phyloP scores from a whole-genome alignment of 2,888 invertebrate genomes.

The Cephalotes varians region DNA sequence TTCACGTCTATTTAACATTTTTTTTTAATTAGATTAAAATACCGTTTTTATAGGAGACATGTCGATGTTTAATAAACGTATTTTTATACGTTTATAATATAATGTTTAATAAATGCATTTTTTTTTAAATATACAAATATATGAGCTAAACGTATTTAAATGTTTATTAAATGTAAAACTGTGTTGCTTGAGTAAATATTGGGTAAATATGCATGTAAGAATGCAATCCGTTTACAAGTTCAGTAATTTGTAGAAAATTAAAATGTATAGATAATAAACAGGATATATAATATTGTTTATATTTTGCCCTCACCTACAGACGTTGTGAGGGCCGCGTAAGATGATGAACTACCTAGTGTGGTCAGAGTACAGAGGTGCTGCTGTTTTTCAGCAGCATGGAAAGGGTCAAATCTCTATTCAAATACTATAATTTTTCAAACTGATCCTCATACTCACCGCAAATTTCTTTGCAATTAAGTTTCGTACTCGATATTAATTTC shows the following conservation, averaged over 20 bases:
- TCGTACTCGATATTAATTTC: slow-evolving; percentile 4
- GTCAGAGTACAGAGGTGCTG: slow-evolving; percentile 81
- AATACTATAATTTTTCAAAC: slow-evolving; percentile 76
- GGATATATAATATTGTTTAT: slow-evolving; percentile 74
- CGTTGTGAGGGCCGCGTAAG: slow-evolving; percentile 87
- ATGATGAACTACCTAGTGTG: slow-evolving; percentile 85
- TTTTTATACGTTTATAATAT: too few relatives aligned
- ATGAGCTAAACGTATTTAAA: too few relatives aligned
- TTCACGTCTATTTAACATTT: too few relatives aligned
- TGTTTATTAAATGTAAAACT: too few relatives aligned
- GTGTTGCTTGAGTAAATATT: too few relatives aligned
- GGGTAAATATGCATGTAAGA: not conserved
- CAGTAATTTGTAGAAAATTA: slow-evolving; percentile 33
- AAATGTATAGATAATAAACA: slow-evolving; percentile 53
- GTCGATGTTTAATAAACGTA: too few relatives aligned
- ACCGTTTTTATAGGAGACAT: too few relatives aligned
- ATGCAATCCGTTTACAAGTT: not conserved
- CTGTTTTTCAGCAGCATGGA: slow-evolving; percentile 80
- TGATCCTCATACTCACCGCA: slow-evolving; percentile 69
- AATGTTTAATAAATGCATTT: too few relatives aligned
- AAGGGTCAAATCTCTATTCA: slow-evolving; percentile 79
- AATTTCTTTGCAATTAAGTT: slow-evolving; percentile 10
- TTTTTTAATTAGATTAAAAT: too few relatives aligned
- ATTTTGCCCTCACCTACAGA: slow-evolving; percentile 85
- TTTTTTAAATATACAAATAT: too few relatives aligned